Conservation (phyloP, 2,797 vertebrate genomes). For the Chiroxiphia lanceolata region DNA sequence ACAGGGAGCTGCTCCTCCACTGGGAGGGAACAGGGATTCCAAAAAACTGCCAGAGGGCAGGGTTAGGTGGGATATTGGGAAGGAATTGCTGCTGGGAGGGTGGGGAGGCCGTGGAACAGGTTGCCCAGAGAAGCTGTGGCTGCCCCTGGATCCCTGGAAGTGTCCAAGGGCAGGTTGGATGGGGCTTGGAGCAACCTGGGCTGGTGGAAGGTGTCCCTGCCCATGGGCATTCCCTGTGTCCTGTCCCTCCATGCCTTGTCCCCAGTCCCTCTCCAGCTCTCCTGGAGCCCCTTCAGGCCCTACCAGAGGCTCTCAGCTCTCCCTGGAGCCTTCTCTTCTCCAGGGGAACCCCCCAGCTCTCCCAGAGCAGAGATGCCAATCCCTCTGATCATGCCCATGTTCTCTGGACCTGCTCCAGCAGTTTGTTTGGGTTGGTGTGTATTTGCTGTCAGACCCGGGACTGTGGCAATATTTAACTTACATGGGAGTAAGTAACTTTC, state of each 20-base stretch:
- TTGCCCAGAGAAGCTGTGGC: not conserved
- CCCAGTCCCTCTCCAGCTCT: not conserved
- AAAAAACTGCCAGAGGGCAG: not conserved
- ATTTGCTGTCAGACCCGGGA: not conserved
- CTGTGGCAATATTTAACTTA: not conserved
- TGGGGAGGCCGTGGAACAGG: not conserved
- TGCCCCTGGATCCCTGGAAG: not conserved
- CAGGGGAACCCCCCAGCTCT: not conserved
- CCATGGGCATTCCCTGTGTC: not conserved
- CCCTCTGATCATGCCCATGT: not conserved
- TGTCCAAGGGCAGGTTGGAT: not conserved
- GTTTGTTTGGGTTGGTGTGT: not conserved
- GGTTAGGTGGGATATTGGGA: accelerated
- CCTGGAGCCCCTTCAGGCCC: not conserved
- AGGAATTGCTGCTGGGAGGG: not conserved
- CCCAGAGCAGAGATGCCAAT: not conserved
- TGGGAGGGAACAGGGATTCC: not conserved
- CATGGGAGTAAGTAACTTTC: accelerated
- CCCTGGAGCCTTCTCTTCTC: not conserved
- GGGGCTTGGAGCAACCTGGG: not conserved
- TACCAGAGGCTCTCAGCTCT: not conserved
- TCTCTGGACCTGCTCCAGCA: not conserved
- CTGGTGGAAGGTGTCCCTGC: not conserved
- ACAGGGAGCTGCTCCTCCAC: not conserved
- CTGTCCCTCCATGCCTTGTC: accelerated